Evolutionary conservation across 2,113 vertebrate species (phyloP), one percentile per base, ranked within the genome.

Genomic region (Capreolus pygargus): DNA sequence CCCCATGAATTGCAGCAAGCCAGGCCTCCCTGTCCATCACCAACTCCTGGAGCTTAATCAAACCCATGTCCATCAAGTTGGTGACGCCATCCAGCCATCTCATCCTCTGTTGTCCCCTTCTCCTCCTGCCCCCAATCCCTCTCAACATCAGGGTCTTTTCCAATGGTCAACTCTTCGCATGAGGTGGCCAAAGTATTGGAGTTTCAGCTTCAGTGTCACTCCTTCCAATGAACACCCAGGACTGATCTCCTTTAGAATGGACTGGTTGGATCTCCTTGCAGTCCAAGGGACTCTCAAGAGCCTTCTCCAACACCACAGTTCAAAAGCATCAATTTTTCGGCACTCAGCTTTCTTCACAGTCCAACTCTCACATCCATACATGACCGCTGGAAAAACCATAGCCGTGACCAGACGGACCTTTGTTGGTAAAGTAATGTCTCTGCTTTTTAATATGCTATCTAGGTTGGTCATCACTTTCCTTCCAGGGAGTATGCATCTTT

Each of bases 341-440:
- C 1, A 0, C 61, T n/a, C 61, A 67, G 33, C 33, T n/a, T 64
- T 67, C 33, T 64, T 64, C 0, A 19, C 0, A 64, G 15, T 17
- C 7, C 61, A 64, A 17, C 6, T 64, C 30, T n/a, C 61, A 64
- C 7, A n/a, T 8, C 30, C 30, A 17, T 64, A 64, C 61, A n/a
- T 17, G 61, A 64, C 61, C 15, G 17, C 30, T 17, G 30, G 61
- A 64, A 64, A 64, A 64, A 64, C 15, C 61, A n/a, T 17, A n/a
- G 15, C 30, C 30, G 33, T 64, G 15, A 33, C 61, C 16, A 64
- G 15, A 64, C 1, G 3, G 30, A 64, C 61, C 14, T 64, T 64
- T 17, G 15, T 64, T 8, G 14, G 61, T 15, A 33, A 64, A 64
- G 60, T 64, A 33, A 64, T 33, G 61, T 64, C 61, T 33, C 30